Evolutionary conservation across 2,113 vertebrate genomes (phyloP).

Genomic region (Chunga burmeisteri): DNA sequence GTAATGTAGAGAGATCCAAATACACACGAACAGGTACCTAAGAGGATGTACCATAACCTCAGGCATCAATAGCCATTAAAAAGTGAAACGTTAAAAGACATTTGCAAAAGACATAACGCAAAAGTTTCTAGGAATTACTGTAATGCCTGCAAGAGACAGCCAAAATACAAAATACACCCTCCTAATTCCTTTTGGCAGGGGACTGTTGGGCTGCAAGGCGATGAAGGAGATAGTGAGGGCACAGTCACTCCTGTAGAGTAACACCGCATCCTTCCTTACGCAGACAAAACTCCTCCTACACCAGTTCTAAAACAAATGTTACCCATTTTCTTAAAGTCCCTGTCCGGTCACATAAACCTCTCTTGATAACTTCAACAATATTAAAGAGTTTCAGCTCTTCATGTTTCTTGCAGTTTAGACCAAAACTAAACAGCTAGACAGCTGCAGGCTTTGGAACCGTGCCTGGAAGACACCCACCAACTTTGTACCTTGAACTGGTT

Average conservation of each 20-base stretch:
- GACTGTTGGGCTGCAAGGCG: neutral
- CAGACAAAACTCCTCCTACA: neutral
- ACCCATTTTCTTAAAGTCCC: neutral
- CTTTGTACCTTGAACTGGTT: slow-evolving; percentile 92
- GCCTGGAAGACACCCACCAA: neutral
- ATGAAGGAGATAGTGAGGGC: neutral
- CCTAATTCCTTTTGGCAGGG: neutral
- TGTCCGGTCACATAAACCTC: neutral
- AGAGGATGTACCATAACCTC: neutral
- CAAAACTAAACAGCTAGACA: neutral
- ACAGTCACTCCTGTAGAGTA: neutral
- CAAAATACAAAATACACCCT: neutral
- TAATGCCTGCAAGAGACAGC: neutral
- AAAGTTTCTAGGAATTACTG: neutral
- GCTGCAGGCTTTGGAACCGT: neutral
- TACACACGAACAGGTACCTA: slow-evolving; percentile 94
- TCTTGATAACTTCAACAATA: neutral
- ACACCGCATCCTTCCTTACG: neutral
- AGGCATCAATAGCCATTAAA: neutral
- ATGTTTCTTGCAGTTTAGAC: neutral
- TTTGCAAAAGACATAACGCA: no score
- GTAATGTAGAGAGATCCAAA: slow-evolving; percentile 88
- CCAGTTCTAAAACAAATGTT: neutral
- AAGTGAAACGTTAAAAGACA: neutral
- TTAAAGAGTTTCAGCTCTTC: neutral